Evolutionary conservation across 37 sponge, comb jelly and placozoan species (phyloP).

Genomic region (Aplysina aerophoba): DNA sequence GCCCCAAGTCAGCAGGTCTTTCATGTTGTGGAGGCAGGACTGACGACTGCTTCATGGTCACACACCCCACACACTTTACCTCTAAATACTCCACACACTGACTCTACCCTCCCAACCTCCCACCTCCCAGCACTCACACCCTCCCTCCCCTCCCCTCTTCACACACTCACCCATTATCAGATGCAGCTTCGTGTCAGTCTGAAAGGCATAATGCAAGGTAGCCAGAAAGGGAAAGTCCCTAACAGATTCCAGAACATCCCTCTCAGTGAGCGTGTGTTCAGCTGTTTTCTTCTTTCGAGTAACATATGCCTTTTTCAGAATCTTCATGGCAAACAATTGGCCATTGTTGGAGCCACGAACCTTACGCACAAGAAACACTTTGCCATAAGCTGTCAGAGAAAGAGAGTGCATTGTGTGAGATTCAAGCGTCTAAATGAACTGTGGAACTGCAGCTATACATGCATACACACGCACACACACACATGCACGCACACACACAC

Average conservation of each 20-base stretch:
- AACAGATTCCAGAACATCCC: conserved; percentile 90
- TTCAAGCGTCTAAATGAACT: no score
- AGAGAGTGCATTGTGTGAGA: background rate
- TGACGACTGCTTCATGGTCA: background rate
- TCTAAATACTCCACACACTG: background rate
- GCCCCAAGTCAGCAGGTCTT: no score
- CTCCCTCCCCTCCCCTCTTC: background rate
- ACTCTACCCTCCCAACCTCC: background rate
- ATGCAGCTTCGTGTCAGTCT: conserved; percentile 95
- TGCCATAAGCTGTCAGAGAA: conserved; percentile 87
- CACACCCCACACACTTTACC: background rate
- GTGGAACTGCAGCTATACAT: no score
- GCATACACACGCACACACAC: no score
- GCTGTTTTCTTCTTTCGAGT: conserved; percentile 92
- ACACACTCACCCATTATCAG: conserved; percentile 87
- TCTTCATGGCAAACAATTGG: conserved; percentile 97
- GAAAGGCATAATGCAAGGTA: conserved; percentile 98
- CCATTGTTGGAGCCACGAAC: conserved; percentile 66
- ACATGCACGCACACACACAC: no score
- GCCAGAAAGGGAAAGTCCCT: conserved; percentile 96
- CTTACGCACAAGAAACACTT: conserved; percentile 96
- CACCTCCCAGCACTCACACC: background rate
- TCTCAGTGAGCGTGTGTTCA: conserved; percentile 95
- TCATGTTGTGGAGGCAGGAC: no score
- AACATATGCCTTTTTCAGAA: conserved; percentile 91